Evolutionary conservation across 2,797 vertebrate genomes (phyloP), one percentile per base, ranked within the genome.

Genomic region (Cheracebus regulus): DNA sequence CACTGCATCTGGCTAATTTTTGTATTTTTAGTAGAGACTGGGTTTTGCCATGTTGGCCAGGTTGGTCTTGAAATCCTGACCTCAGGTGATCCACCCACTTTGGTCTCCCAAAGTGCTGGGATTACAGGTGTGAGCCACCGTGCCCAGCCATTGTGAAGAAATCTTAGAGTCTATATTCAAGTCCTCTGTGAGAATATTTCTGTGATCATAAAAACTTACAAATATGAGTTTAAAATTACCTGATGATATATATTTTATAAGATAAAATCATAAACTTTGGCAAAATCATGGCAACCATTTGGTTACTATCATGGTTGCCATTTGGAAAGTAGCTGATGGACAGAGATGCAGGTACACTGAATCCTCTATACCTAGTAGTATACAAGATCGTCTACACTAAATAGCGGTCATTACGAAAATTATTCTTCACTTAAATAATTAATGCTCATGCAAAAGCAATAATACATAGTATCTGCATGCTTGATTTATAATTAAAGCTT

Each of bases 281-380:
- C 48, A 97, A 96, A 96, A 93, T 96, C 58, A 81, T 50, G 48
- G 33, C 64, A 95, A 36, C n/a, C 33, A 57, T 48, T 80, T 90
- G 28, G 41, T 48, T 93, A 24, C 28, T 44, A 5, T 80, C 36
- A n/a, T 52, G 39, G 5, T 36, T 70, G 1, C 28, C 17, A 82
- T 15, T 73, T 89, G 30, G 44, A 88, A 96, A 79, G 83, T 90
- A 78, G 33, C 75, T 41, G 44, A 64, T 78, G 50, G 22, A 24
- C 48, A 41, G 86, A 70, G n/a, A 75, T 76, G 20, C n/a, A 73
- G 17, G 13, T 33, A 15, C 7, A n/a, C 2, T 10, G 64, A 96
- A 58, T 17, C 36, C 4, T 90, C 44, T 36, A 41, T 13, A n/a
- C 10, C 2, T 4, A 44, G 39, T 22, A 85, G 44, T 7, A 17